A percentile compares a stretch with the other conserved stretches of the same genome.
Conservation (phyloP, 2,888 invertebrate species). For the Argyra leucocephala region DNA sequence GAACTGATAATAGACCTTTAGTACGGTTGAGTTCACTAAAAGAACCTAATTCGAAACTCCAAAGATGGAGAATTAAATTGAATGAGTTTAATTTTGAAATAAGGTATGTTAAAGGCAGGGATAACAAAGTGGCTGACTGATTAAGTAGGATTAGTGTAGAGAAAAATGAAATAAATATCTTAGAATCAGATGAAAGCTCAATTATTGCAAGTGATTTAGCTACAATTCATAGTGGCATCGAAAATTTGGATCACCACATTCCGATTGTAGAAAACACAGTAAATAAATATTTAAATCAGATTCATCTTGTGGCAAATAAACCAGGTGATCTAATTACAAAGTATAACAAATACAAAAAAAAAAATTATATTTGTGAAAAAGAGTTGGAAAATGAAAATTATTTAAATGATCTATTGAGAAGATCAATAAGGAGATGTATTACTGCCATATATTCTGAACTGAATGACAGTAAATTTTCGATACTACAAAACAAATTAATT, state of each 20-base stretch:
- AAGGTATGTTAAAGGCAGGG: too few species aligned
- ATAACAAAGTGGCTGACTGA: too few species aligned
- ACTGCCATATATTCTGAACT: background rate
- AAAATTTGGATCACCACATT: conserved; percentile 18
- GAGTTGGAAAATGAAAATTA: too few species aligned
- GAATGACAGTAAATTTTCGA: background rate
- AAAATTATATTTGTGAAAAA: background rate
- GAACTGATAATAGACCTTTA: conserved; percentile 37
- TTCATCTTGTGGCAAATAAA: background rate
- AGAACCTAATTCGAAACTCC: conserved; percentile 35
- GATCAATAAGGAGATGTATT: background rate
- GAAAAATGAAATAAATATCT: too few species aligned
- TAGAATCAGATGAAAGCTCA: too few species aligned
- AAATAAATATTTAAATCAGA: conserved; percentile 13
- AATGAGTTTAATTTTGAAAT: too few species aligned
- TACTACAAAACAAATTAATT: background rate
- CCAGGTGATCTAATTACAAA: background rate
- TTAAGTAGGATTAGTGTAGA: too few species aligned
- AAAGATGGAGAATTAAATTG: conserved; percentile 30
- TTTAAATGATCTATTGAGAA: too few species aligned
- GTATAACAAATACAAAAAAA: background rate
- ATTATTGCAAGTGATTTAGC: conserved; percentile 12
- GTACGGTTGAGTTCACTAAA: conserved; percentile 24
- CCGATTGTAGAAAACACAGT: conserved; percentile 14
- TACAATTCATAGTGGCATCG: conserved; percentile 14